Evolutionary conservation across 1,140 invertebrate species (phyloP).

Genomic region (Lasioglossum baleicum): DNA sequence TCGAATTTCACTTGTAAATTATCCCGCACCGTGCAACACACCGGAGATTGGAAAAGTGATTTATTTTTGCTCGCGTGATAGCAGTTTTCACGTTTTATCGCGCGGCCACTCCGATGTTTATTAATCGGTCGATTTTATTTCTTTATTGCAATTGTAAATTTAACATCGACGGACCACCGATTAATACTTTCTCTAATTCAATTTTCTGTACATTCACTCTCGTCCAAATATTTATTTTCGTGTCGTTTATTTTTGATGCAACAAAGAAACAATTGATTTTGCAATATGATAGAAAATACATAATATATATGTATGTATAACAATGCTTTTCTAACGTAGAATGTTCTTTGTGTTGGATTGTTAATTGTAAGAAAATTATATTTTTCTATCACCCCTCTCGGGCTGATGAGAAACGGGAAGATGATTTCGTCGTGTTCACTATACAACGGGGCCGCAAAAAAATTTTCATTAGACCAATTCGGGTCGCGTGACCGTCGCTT

Average conservation of each 20-base stretch:
- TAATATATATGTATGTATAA: too few relatives aligned
- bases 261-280: too few relatives aligned
- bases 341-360: too few relatives aligned
- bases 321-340: too few relatives aligned
- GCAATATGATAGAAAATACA: too few relatives aligned
- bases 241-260: too few relatives aligned
- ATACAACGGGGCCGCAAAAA: background rate
- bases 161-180: too few relatives aligned
- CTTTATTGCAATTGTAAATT: background rate
- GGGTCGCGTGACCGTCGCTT: background rate
- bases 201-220: too few relatives aligned
- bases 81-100: background rate
- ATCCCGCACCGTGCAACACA: background rate
- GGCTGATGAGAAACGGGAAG: background rate
- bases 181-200: too few relatives aligned
- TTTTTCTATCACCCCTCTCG: background rate
- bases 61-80: background rate
- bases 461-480: constrained; percentile 7
- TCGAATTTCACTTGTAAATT: constrained; percentile 4
- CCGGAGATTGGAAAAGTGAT: constrained; percentile 11
- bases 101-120: background rate
- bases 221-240: too few relatives aligned
- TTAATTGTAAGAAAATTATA: too few relatives aligned
- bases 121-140: background rate
- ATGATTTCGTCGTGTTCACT: background rate